Base-by-base conservation (phyloP, 1,140 invertebrate genomes). In the Maconellicoccus hirsutus region DNA sequence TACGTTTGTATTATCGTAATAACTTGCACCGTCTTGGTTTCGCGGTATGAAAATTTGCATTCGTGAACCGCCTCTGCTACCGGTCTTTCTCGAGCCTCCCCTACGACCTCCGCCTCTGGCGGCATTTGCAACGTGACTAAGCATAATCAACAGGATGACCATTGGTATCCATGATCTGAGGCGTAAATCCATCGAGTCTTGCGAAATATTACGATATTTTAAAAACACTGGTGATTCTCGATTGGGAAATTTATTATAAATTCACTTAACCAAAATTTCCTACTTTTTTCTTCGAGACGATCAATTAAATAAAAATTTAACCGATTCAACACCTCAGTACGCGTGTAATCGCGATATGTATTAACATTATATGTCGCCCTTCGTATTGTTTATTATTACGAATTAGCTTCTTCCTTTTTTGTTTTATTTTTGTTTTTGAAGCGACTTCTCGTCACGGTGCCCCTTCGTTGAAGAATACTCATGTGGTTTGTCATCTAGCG, bases 1-100 rank as follows among this genome's bases (percentile, higher is more conserved):
- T 78, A 89, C 87, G 77, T 89, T 86, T 79, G 88, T 87, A 75
- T 89, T 84, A 73, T 87, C 85, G 74, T 89, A 90, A 77, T 89
- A 89, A 76, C 82, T 84, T 16, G 82, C 82, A 21, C 86, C 83
- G 70, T 86, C 85, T 27, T 84, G 84, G 76, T 86, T 86, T 71
- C 84, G 80, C 77, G 86, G 83, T 71, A 87, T 86, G 16, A 85
- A 78, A 42, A 86, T 83, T 0, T 85, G 85, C 77, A 84, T 82
- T 12, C 82, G 76, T 3, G 82, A 82, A 33, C 82, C 82, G 74
- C 79, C 83, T 16, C 39, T 70, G 33, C 29, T 70, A 22, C 71
- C 61, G 7, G 8, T 4, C 25, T 25, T 66, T 12, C 19, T 10
- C 19, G 4, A 26, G 4, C 72, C 70, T 2, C 82, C 80, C 73